These are phyloP conservation scores for Andrena flavipes DNA, from an alignment of 2,888 invertebrate species.

Conservation along the genomic window DNA sequence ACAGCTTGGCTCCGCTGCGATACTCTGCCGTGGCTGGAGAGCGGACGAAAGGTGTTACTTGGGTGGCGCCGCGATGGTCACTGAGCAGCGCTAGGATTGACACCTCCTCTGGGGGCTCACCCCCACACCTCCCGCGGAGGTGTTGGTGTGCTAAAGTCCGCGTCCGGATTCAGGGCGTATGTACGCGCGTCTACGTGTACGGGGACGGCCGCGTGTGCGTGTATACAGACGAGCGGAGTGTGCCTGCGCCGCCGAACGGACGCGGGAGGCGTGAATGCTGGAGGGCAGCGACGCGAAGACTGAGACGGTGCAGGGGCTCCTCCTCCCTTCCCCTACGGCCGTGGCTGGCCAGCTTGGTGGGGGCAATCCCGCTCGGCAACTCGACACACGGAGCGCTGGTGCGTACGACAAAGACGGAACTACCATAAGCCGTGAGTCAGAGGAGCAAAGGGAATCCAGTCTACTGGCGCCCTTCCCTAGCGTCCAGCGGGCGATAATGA, in stretches of 20 bases:
- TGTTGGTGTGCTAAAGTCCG: constrained; percentile 83
- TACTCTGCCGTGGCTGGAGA: constrained; percentile 73
- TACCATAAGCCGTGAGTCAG: neutral
- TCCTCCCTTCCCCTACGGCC: constrained; percentile 81
- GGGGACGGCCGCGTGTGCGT: constrained; percentile 57
- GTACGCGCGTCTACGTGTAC: constrained; percentile 64
- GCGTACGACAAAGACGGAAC: constrained; percentile 30
- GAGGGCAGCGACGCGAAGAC: constrained; percentile 84
- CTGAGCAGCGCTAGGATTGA: constrained; percentile 85
- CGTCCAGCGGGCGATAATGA: constrained; percentile 83
- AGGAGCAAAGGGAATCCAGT: constrained; percentile 77
- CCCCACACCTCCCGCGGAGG: constrained; percentile 83
- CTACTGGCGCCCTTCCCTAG: constrained; percentile 81
- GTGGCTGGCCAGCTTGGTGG: constrained; percentile 53
- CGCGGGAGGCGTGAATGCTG: constrained; percentile 84
- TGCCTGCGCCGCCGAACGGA: constrained; percentile 78
- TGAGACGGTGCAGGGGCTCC: constrained; percentile 81
- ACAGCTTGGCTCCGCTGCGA: constrained; percentile 27
- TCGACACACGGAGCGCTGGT: constrained; percentile 20
- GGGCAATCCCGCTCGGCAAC: constrained; percentile 54
- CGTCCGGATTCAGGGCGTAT: constrained; percentile 75
- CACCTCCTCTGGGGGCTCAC: constrained; percentile 84
- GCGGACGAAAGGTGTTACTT: constrained; percentile 84
- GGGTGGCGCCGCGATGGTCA: constrained; percentile 85
- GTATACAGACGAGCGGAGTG: constrained; percentile 71